A percentile compares a stretch with the other conserved stretches of the same genome.
These are phyloP conservation scores for Cryptosula pallasiana DNA, from an alignment of 2,888 invertebrate genomes.

Conservation along the genomic window DNA sequence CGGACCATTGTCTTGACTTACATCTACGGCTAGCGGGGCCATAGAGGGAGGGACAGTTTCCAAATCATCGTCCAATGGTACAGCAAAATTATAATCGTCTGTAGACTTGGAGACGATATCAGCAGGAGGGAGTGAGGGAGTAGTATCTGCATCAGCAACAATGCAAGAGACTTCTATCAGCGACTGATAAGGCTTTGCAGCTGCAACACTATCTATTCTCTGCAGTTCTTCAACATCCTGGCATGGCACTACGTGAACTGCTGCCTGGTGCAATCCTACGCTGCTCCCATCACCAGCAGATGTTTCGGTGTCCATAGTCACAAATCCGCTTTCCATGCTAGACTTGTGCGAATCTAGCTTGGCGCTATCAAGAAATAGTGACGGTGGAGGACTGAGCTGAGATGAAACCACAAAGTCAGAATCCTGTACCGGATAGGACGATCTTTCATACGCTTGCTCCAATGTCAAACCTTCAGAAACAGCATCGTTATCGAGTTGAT, in stretches of 20 bases:
- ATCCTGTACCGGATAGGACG: not conserved
- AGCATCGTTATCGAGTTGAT: not conserved
- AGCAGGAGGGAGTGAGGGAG: not conserved
- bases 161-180: no score
- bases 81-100: no score
- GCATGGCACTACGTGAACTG: not conserved
- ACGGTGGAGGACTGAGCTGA: not conserved
- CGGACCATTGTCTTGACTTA: not conserved
- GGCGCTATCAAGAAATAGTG: not conserved
- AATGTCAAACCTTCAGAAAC: not conserved
- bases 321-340: slow-evolving; percentile 10
- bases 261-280: not conserved
- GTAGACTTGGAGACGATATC: not conserved
- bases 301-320: slow-evolving; percentile 14
- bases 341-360: not conserved
- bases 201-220: not conserved
- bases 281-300: not conserved
- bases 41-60: not conserved
- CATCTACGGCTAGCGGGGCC: not conserved
- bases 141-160: not conserved
- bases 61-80: not conserved
- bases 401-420: not conserved
- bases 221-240: not conserved
- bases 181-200: no score
- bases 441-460: not conserved